Evolutionary conservation across 1,140 invertebrate species (phyloP).

Genomic region (Drosophila orosa): DNA sequence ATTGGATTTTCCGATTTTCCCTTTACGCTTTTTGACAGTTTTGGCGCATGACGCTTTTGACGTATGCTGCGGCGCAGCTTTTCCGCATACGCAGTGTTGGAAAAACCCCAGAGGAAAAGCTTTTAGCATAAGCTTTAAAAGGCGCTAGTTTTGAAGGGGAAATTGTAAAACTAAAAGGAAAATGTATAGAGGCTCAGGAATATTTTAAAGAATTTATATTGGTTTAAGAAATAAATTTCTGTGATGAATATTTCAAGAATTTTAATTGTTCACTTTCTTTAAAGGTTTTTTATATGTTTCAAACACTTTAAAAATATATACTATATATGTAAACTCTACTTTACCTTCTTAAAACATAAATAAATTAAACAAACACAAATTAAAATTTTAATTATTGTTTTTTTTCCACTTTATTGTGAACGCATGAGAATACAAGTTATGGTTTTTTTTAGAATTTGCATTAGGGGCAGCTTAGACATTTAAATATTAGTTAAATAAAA

Average conservation of each 20-base stretch:
- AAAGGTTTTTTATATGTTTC: neutral
- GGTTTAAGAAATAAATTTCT: neutral
- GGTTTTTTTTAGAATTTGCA: slow-evolving; percentile 33
- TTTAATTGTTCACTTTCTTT: neutral
- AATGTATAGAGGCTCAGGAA: neutral
- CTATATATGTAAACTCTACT: neutral
- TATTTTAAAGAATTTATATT: neutral
- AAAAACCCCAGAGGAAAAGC: neutral
- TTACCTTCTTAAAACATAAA: too few relatives aligned
- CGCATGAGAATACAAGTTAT: slow-evolving; percentile 28
- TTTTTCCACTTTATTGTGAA: slow-evolving; percentile 60
- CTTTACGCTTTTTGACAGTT: slow-evolving; percentile 49
- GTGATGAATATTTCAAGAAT: neutral
- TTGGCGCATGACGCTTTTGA: slow-evolving; percentile 63
- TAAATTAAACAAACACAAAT: too few relatives aligned
- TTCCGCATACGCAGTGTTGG: slow-evolving; percentile 34
- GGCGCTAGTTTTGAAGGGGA: slow-evolving; percentile 15
- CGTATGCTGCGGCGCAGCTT: slow-evolving; percentile 20
- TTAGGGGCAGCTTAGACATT: slow-evolving; percentile 62
- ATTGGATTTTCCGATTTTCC: slow-evolving; percentile 67
- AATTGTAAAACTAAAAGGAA: too few relatives aligned
- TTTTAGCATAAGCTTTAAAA: slow-evolving; percentile 30
- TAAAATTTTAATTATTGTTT: neutral
- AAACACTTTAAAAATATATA: neutral
- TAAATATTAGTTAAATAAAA: slow-evolving; percentile 58